Base-by-base conservation (phyloP, 2,888 invertebrate species). In the Clostera curtula region DNA sequence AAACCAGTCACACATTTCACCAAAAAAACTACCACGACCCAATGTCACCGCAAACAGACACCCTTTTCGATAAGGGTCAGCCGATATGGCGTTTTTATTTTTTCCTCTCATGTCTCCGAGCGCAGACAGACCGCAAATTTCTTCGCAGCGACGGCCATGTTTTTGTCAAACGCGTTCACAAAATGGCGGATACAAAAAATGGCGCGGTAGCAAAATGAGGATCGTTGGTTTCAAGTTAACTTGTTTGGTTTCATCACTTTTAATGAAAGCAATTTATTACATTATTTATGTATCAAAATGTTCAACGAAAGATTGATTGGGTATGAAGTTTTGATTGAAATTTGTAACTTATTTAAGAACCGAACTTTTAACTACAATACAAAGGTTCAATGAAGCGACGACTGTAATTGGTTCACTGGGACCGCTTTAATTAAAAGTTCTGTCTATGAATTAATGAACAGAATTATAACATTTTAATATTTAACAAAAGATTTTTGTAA, bases 61-160 rank as follows among this genome's bases (percentile, higher is more conserved):
- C 33, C 43, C 44, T 44, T 45, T 49, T 42, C 56, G 62, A 60
- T 49, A 58, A 63, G 61, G 68, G 63, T 69, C 65, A 59, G 53
- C 35, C 43, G 51, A 40, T 49, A 55, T 50, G 58, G 52, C 49
- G 47, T 59, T 49, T 40, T 29, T 47, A 54, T 53, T 56, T 31
- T 50, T 51, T 36, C 30, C 21, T 27, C 16, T 19, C 34, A 36
- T 27, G 31, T 34, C 34, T 27, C 24, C 22, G 39, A 36, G 24
- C 23, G 35, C 7, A 3, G 16, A 13, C 13, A 16, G 43, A 46
- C 41, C 40, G 29, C 43, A 32, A 51, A 53, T 61, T 57, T 59
- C 49, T 51, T 49, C 36, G 51, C 24, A 49, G 57, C 43, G 40
- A 36, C 52, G 42, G 54, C 46, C 51, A 49, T 56, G 50, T 58